Evolutionary conservation across 2,797 vertebrate species (phyloP).

Genomic region (Xenops minutus): DNA sequence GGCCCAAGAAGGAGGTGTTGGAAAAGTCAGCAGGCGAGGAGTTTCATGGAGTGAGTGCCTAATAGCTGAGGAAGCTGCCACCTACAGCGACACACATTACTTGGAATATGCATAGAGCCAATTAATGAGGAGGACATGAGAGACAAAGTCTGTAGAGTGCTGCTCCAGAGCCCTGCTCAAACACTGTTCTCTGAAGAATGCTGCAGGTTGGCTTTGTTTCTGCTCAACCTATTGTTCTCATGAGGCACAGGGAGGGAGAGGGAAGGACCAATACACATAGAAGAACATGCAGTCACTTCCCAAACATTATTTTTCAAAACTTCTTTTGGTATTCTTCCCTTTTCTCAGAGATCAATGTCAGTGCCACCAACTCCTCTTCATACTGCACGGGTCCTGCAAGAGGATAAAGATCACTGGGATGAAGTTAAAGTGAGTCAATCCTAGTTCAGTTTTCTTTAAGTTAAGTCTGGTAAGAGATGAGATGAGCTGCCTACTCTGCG

Average conservation of each 20-base stretch:
- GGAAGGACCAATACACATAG: not conserved
- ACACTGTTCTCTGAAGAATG: not conserved
- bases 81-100: not conserved
- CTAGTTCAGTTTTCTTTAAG: not conserved
- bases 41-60: not conserved
- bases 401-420: slow-evolving; percentile 96
- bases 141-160: not conserved
- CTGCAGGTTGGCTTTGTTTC: not conserved
- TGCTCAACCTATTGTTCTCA: not conserved
- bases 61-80: slow-evolving; percentile 49
- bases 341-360: slow-evolving; percentile 87
- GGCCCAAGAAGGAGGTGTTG: slow-evolving; percentile 10
- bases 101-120: slow-evolving; percentile 3
- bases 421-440: slow-evolving; percentile 90
- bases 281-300: not conserved
- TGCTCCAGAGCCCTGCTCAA: not conserved
- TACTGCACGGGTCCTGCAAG: slow-evolving; percentile 92
- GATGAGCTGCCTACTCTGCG: not conserved
- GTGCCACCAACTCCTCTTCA: slow-evolving; percentile 95
- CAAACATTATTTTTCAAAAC: not conserved
- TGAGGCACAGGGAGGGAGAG: not conserved
- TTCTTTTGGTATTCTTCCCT: not conserved
- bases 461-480: not conserved
- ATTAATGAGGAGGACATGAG: slow-evolving; percentile 37
- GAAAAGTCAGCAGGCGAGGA: slow-evolving; percentile 20